Conservation (phyloP, 2,888 invertebrate genomes). For the Lissocephala sabroskyi region DNA sequence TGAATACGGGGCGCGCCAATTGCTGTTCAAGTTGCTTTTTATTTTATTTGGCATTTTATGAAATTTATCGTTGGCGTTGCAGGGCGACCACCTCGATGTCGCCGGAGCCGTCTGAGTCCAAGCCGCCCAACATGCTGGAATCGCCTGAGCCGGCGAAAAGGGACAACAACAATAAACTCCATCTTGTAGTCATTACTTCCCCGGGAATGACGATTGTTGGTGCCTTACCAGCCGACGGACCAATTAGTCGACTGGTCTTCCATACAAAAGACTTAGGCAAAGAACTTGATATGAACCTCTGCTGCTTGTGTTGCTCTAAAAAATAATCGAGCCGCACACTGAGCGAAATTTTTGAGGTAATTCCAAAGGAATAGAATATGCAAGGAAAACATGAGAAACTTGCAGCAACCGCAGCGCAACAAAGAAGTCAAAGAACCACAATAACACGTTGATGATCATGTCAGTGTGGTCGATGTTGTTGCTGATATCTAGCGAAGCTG, state of each 20-base stretch:
- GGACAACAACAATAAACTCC: slow-evolving; percentile 28
- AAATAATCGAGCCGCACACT: too few relatives aligned
- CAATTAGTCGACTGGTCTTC: slow-evolving; percentile 45
- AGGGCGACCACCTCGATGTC: slow-evolving; percentile 29
- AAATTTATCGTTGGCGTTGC: slow-evolving; percentile 1
- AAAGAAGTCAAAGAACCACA: slow-evolving; percentile 33
- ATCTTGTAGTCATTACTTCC: slow-evolving; percentile 60
- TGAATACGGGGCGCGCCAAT: slow-evolving; percentile 6
- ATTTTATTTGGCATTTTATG: neutral
- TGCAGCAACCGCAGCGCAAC: slow-evolving; percentile 5
- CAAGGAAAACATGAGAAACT: slow-evolving; percentile 1
- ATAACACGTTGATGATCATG: neutral
- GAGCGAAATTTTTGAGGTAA: too few relatives aligned
- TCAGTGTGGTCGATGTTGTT: neutral
- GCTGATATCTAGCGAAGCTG: neutral
- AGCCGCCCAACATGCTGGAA: too few relatives aligned
- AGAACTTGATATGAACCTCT: slow-evolving; percentile 13
- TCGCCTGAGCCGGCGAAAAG: too few relatives aligned
- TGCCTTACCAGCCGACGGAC: slow-evolving; percentile 46
- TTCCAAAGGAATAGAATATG: neutral
- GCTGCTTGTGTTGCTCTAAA: neutral
- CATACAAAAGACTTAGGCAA: slow-evolving; percentile 27
- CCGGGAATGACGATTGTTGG: slow-evolving; percentile 41
- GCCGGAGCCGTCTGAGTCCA: too few relatives aligned
- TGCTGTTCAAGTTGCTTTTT: slow-evolving; percentile 7